A percentile compares a stretch with the other conserved stretches of the same genome.
phyloP scores from a whole-genome alignment of 2,797 vertebrate genomes.

The Limosa lapponica region DNA sequence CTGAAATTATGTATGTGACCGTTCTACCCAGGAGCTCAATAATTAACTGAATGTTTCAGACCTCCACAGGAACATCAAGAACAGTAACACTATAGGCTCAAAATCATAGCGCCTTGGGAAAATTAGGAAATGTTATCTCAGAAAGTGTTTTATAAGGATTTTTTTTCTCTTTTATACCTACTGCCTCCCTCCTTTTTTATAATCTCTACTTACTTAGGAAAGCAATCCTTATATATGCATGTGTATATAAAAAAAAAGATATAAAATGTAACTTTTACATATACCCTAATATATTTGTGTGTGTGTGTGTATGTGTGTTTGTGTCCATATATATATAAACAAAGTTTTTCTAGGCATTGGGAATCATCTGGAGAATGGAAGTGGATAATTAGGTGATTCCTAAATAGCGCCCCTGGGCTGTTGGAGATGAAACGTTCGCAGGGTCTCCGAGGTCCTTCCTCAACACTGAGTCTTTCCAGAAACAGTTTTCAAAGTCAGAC shows the following conservation, averaged over 20 bases:
- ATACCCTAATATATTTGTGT: accelerated
- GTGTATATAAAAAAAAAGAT: background rate
- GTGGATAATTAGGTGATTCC: background rate
- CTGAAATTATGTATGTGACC: background rate
- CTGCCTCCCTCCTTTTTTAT: background rate
- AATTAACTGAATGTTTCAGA: background rate
- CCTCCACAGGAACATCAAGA: background rate
- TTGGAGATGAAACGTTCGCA: background rate
- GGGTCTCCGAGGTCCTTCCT: background rate
- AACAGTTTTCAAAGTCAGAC: background rate
- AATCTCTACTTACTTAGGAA: background rate
- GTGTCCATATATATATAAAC: accelerated
- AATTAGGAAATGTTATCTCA: background rate
- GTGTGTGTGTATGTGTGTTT: background rate
- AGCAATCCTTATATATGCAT: background rate
- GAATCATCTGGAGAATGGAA: background rate
- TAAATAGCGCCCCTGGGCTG: background rate
- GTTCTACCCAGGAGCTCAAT: background rate
- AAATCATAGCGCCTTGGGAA: background rate
- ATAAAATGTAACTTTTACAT: background rate
- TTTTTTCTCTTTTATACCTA: background rate
- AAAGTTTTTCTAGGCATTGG: background rate
- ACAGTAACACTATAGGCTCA: background rate
- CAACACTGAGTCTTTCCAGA: background rate
- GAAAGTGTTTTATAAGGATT: background rate